Evolutionary conservation across 2,888 invertebrate genomes (phyloP), one percentile per base, ranked within the genome.

Genomic region (Polydrusus tereticollis): DNA sequence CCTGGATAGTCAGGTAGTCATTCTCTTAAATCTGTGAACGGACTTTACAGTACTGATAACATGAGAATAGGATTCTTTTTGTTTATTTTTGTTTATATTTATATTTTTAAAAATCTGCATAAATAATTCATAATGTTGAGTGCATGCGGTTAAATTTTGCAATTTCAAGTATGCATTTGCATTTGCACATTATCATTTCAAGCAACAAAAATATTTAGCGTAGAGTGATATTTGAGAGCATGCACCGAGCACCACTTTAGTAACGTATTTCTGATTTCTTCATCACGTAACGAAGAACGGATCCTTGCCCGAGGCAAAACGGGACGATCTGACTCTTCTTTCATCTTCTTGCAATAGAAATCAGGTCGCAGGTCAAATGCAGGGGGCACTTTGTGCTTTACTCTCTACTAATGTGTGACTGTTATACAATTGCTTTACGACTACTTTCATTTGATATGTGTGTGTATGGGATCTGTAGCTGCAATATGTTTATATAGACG

Each of bases 321-420:
- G 82, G 52, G 63, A 64, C 63, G 63, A 64, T 64, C 52, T 64
- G 62, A 82, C 45, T 57, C 52, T 45, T 66, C 66, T 57, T 55
- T 81, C 45, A 23, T 57, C 79, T 80, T 79, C 78, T 80, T 71
- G 81, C 80, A 80, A 83, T 83, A 83, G 83, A 84, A 84, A 84
- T 83, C 84, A 80, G 83, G 83, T 81, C 82, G 82, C 80, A 83
- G 83, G 83, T 84, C 82, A 82, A 80, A 81, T 81, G 80, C 83
- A 78, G 77, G 79, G 82, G 82, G 81, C 83, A 81, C 78, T 79
- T 79, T 50, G 63, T 64, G 52, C 63, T 64, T 50, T 80, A 77
- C 80, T 78, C 66, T 70, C 63, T 75, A 74, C 65, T 73, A 59
- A 60, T 69, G 29, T 29, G 55, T 29, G 52, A 55, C 33, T 55